phyloP scores from a whole-genome alignment of 2,888 invertebrate genomes.

The Volucella bombylans region DNA sequence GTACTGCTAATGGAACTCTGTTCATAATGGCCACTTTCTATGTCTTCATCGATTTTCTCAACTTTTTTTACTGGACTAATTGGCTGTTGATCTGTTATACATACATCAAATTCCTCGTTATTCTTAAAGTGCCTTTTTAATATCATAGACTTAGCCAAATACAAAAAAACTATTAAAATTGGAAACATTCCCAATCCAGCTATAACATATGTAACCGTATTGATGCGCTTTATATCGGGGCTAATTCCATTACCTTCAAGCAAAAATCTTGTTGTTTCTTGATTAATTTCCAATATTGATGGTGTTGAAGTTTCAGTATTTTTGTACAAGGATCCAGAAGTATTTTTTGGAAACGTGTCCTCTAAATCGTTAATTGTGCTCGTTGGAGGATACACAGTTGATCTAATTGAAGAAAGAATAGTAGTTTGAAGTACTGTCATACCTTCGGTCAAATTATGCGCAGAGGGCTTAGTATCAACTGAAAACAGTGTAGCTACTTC shows the following conservation, averaged over 20 bases:
- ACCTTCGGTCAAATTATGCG: constrained; percentile 79
- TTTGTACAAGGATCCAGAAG: not conserved
- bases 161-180: constrained; percentile 84
- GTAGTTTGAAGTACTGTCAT: constrained; percentile 84
- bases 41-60: constrained; percentile 74
- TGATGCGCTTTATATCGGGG: constrained; percentile 85
- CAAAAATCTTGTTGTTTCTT: constrained; percentile 75
- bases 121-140: constrained; percentile 82
- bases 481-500: constrained; percentile 76
- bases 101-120: constrained; percentile 85
- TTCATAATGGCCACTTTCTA: constrained; percentile 75
- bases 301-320: constrained; percentile 1
- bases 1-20: constrained; percentile 80
- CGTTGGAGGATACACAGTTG: constrained; percentile 79
- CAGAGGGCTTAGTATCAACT: constrained; percentile 76
- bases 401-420: constrained; percentile 82
- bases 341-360: not conserved
- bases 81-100: constrained; percentile 84
- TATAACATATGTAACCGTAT: constrained; percentile 85
- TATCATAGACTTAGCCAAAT: constrained; percentile 84
- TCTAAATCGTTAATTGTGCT: constrained; percentile 47
- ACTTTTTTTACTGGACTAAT: constrained; percentile 82
- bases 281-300: not conserved
- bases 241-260: constrained; percentile 83
- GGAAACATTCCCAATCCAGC: constrained; percentile 86